Conservation (phyloP, 2,888 invertebrate species). For the Siphlonurus alternatus region DNA sequence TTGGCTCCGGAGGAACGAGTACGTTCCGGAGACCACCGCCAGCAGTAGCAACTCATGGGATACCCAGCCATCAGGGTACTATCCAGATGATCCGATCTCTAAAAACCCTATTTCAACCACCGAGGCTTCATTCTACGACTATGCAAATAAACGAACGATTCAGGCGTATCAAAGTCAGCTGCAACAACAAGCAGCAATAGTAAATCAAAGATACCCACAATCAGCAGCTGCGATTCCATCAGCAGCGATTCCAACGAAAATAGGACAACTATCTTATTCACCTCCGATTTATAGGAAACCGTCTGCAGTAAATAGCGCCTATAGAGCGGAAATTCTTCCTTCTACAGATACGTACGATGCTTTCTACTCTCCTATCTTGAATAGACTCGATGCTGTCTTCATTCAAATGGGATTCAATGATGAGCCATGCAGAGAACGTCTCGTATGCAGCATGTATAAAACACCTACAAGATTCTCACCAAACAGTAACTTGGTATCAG, state of each 20-base stretch:
- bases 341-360: constrained; percentile 19
- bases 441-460: constrained; percentile 26
- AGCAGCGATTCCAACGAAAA: not conserved
- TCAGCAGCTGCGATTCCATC: not conserved
- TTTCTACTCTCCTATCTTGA: constrained; percentile 24
- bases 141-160: not conserved
- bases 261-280: not conserved
- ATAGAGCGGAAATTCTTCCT: not conserved
- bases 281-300: not conserved
- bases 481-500: constrained; percentile 24
- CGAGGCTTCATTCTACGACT: not conserved
- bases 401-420: constrained; percentile 22
- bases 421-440: constrained; percentile 24
- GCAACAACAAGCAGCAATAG: not conserved
- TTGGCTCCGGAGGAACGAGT: constrained; percentile 5
- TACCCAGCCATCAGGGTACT: not conserved
- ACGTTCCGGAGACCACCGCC: not conserved
- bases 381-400: constrained; percentile 24
- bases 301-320: not conserved
- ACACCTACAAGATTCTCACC: constrained; percentile 24
- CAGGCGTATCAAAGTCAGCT: not conserved
- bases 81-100: not conserved
- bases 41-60: not conserved
- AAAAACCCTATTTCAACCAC: not conserved
- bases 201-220: not conserved